These are phyloP conservation scores for Pasiphila rectangulata DNA, from an alignment of 2,888 invertebrate genomes.

Conservation along the genomic window DNA sequence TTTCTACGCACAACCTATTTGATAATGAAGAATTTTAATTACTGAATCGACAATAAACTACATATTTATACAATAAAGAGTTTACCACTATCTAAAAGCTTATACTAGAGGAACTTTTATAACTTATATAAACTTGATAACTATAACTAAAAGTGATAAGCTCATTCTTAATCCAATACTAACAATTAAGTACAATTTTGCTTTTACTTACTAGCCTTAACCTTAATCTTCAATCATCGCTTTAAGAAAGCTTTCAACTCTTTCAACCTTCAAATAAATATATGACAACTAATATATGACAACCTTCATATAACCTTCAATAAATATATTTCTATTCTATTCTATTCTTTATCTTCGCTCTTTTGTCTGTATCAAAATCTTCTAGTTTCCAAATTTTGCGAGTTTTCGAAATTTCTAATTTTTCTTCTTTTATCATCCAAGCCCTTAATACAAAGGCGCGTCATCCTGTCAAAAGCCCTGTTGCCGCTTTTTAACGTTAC, in stretches of 20 bases:
- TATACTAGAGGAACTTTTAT: background rate
- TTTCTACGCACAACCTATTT: background rate
- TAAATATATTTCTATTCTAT: too few relatives aligned
- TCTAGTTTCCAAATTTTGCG: too few relatives aligned
- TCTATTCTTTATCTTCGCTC: too few relatives aligned
- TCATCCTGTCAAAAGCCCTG: too few relatives aligned
- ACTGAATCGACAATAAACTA: too few relatives aligned
- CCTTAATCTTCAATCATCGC: conserved; percentile 25
- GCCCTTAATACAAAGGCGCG: too few relatives aligned
- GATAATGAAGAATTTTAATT: too few relatives aligned
- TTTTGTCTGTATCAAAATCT: too few relatives aligned
- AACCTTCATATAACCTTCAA: too few relatives aligned
- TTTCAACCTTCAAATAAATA: conserved; percentile 23
- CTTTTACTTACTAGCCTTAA: conserved; percentile 54
- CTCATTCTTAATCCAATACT: conserved; percentile 44
- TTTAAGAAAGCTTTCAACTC: conserved; percentile 70
- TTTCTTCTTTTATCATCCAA: background rate
- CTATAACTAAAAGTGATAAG: conserved; percentile 4
- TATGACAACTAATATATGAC: too few relatives aligned
- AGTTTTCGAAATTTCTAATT: background rate
- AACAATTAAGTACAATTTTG: conserved; percentile 59
- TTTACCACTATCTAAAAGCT: too few relatives aligned
- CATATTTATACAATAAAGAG: too few relatives aligned
- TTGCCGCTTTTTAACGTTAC: background rate
- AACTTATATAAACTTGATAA: background rate